Evolutionary conservation across 2,888 invertebrate species (phyloP).

Genomic region (Stratiomys singularior): DNA sequence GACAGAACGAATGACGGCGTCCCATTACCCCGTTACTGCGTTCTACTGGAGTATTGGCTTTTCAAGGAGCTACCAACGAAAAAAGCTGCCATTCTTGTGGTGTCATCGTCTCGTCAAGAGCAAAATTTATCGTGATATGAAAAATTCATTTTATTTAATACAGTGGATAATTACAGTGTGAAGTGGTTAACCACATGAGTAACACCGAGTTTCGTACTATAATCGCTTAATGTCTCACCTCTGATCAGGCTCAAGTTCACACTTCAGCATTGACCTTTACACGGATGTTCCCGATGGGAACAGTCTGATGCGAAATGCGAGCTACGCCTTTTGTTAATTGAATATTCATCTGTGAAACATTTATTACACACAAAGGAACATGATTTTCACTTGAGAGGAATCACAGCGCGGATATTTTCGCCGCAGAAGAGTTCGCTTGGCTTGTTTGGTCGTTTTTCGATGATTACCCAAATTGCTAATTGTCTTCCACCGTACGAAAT

Average conservation of each 20-base stretch:
- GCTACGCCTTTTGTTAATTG: background rate
- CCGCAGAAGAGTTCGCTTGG: no score
- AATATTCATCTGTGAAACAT: no score
- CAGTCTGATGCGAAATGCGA: slow-evolving; percentile 19
- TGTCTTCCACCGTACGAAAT: no score
- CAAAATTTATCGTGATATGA: slow-evolving; percentile 50
- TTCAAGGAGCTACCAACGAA: slow-evolving; percentile 22
- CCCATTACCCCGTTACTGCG: background rate
- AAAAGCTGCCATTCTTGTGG: slow-evolving; percentile 40
- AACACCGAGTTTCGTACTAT: slow-evolving; percentile 41
- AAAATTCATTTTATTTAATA: slow-evolving; percentile 49
- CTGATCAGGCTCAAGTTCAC: slow-evolving; percentile 26
- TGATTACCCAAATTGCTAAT: no score
- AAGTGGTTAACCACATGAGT: slow-evolving; percentile 48
- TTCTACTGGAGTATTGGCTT: slow-evolving; percentile 19
- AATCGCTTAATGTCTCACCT: slow-evolving; percentile 49
- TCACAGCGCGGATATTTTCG: no score
- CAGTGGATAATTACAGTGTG: slow-evolving; percentile 51
- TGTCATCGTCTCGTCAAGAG: slow-evolving; percentile 48
- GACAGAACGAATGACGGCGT: background rate
- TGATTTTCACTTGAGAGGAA: no score
- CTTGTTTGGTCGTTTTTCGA: no score
- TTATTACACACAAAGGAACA: no score
- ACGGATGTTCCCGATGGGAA: background rate
- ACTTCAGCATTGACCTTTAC: slow-evolving; percentile 27